Conservation (phyloP, 2,113 vertebrate genomes). For the Seriola dumerili region DNA sequence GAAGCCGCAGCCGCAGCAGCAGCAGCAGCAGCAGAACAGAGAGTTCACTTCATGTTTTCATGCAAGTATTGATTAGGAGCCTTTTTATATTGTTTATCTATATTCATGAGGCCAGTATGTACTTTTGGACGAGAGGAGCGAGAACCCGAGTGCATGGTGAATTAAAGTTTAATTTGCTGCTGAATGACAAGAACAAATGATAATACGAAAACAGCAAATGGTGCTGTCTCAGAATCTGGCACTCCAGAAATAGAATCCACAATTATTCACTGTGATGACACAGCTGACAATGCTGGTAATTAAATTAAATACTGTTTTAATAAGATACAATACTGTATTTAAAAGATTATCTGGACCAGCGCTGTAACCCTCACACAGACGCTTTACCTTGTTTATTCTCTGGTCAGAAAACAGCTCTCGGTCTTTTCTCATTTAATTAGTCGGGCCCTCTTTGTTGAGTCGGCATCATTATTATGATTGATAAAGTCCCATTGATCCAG, state of each 20-base stretch:
- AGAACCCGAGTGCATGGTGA: constrained; percentile 33
- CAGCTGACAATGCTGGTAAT: constrained; percentile 59
- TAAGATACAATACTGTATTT: constrained; percentile 68
- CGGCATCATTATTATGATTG: constrained; percentile 75
- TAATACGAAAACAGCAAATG: constrained; percentile 7
- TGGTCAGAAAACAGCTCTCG: constrained; percentile 45
- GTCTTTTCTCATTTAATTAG: constrained; percentile 72
- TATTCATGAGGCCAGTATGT: constrained; percentile 56
- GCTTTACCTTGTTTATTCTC: constrained; percentile 68
- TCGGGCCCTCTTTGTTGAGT: constrained; percentile 47
- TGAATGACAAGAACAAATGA: constrained; percentile 27
- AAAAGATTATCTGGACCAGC: constrained; percentile 68
- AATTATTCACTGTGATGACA: constrained; percentile 47
- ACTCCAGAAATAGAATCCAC: constrained; percentile 23
- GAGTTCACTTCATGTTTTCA: constrained; percentile 41
- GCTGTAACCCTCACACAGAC: constrained; percentile 36
- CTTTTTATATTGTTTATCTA: constrained; percentile 59
- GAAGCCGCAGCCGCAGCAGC: not conserved
- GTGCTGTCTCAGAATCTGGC: constrained; percentile 22
- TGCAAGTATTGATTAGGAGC: constrained; percentile 60
- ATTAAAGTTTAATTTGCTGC: constrained; percentile 68
- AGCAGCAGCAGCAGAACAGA: not conserved
- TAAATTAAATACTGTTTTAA: constrained; percentile 66
- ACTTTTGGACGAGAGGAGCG: constrained; percentile 26
- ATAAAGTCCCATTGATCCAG: constrained; percentile 76